Percentiles rank a stretch among this genome's conserved stretches.
These are phyloP conservation scores for Tetanocera ferruginea DNA, from an alignment of 2,888 invertebrate species.

Conservation along the genomic window DNA sequence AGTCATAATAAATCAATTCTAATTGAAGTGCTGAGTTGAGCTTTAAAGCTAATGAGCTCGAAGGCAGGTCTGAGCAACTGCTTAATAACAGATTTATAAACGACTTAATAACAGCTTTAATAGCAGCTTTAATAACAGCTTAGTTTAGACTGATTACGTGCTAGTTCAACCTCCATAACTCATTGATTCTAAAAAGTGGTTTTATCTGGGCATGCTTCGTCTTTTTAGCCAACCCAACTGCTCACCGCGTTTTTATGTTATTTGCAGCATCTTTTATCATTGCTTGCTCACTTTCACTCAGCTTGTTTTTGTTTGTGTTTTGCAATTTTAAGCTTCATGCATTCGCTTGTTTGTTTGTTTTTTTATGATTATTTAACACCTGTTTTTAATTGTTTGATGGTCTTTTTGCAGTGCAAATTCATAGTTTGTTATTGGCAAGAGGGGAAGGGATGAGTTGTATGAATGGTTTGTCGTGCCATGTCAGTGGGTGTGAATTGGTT, in stretches of 20 bases:
- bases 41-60: not conserved
- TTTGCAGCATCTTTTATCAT: not conserved
- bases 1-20: too few relatives aligned
- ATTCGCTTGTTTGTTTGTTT: slow-evolving; percentile 9
- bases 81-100: not conserved
- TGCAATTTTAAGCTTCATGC: not conserved
- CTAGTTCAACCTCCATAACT: not conserved
- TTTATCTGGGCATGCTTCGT: not conserved
- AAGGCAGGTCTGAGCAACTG: not conserved
- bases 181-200: not conserved
- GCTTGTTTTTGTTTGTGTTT: not conserved
- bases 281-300: slow-evolving; percentile 19
- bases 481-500: not conserved
- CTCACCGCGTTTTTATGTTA: not conserved
- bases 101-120: not conserved
- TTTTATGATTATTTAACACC: not conserved
- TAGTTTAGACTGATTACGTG: too few relatives aligned
- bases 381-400: not conserved
- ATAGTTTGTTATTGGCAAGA: not conserved
- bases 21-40: not conserved
- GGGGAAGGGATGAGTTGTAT: not conserved
- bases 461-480: not conserved
- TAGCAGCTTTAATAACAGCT: not conserved
- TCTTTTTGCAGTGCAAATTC: not conserved
- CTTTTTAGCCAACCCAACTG: not conserved